These are phyloP conservation scores for Pagrus major DNA, from an alignment of 2,113 vertebrate species.

Conservation along the genomic window DNA sequence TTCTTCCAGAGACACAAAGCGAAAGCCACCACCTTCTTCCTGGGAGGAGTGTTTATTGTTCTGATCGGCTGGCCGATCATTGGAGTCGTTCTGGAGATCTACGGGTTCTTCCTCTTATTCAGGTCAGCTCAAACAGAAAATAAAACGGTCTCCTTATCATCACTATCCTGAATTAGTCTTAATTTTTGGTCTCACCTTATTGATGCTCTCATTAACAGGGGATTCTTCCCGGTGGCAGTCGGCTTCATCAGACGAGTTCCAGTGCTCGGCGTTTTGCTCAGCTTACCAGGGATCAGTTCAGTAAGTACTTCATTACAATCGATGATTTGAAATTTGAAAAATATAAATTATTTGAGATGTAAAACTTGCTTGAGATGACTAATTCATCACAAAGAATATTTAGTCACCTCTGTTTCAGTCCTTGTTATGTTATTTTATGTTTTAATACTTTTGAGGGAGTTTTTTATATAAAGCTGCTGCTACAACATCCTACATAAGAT, in stretches of 20 bases:
- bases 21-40: constrained; percentile 96
- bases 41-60: constrained; percentile 95
- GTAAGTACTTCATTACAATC: constrained; percentile 84
- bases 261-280: constrained; percentile 93
- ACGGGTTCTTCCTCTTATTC: constrained; percentile 98
- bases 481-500: too few relatives aligned
- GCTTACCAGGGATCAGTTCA: constrained; percentile 95
- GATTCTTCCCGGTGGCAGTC: constrained; percentile 96
- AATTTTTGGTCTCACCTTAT: neutral
- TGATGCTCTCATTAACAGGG: constrained; percentile 81
- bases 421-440: too few relatives aligned
- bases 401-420: too few relatives aligned
- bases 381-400: too few relatives aligned
- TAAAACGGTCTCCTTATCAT: neutral
- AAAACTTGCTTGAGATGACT: neutral
- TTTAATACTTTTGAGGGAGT: too few relatives aligned
- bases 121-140: constrained; percentile 84
- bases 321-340: neutral
- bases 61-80: constrained; percentile 97
- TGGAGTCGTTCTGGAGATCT: constrained; percentile 96
- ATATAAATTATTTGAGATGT: neutral
- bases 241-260: constrained; percentile 98
- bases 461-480: too few relatives aligned
- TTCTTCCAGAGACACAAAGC: constrained; percentile 99
- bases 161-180: neutral